Conservation (phyloP, 2,888 invertebrate genomes). For the Drosophila siamana region DNA sequence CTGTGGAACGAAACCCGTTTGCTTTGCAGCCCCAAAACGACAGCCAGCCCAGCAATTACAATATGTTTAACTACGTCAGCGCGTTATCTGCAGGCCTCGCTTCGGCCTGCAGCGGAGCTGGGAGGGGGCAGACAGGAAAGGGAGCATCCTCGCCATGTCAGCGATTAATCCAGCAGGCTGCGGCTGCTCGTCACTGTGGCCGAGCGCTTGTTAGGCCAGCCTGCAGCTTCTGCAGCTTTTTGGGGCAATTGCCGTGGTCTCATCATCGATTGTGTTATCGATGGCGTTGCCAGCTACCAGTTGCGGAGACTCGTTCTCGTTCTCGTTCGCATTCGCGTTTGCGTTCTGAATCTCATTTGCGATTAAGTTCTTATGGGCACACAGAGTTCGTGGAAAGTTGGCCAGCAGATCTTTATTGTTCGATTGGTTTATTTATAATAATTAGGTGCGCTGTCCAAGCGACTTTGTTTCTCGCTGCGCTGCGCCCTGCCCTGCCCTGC, state of each 20-base stretch:
- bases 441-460: conserved; percentile 82
- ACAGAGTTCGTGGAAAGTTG: conserved; percentile 76
- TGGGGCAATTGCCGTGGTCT: conserved; percentile 64
- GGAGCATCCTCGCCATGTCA: conserved; percentile 78
- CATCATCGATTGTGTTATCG: conserved; percentile 83
- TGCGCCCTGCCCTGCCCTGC: too few relatives aligned
- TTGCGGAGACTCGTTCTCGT: not conserved
- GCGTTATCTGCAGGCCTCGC: conserved; percentile 67
- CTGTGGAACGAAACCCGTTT: conserved; percentile 65
- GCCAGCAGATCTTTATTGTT: conserved; percentile 83
- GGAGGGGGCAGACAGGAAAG: conserved; percentile 15
- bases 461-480: conserved; percentile 15
- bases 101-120: conserved; percentile 1
- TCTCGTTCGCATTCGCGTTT: too few relatives aligned
- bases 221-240: conserved; percentile 17
- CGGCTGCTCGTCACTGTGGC: conserved; percentile 81
- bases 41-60: conserved; percentile 81
- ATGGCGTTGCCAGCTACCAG: conserved; percentile 78
- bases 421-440: conserved; percentile 85
- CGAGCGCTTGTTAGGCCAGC: conserved; percentile 71
- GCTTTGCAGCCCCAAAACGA: conserved; percentile 42
- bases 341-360: conserved; percentile 74
- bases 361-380: conserved; percentile 83
- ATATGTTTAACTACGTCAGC: conserved; percentile 85
- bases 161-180: conserved; percentile 85